Conservation (phyloP, 53 echinoderm and acorn worm species). For the Stichopus horrens region DNA sequence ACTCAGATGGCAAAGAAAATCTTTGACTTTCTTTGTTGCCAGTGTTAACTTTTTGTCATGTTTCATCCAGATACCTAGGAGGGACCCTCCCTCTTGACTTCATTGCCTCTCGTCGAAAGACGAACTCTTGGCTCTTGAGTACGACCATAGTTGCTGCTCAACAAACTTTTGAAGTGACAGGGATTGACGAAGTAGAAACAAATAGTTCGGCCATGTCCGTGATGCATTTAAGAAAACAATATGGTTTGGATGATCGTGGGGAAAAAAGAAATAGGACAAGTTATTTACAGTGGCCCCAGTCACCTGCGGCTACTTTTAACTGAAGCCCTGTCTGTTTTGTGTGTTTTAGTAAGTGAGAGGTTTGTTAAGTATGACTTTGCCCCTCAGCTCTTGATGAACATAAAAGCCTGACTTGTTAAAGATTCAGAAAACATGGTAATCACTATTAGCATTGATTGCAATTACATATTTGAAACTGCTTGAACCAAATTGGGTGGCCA, state of each 20-base stretch:
- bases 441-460: background rate
- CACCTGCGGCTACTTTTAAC: constrained; percentile 29
- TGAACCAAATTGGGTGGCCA: background rate
- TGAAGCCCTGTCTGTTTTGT: constrained; percentile 11
- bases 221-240: background rate
- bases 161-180: constrained; percentile 14
- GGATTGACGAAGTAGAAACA: background rate
- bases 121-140: background rate
- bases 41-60: background rate
- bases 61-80: background rate
- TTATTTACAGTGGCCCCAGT: constrained; percentile 33
- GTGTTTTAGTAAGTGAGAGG: constrained; percentile 37
- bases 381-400: constrained; percentile 10
- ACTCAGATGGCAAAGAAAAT: background rate
- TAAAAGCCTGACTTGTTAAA: constrained; percentile 2
- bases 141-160: constrained; percentile 6
- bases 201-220: background rate
- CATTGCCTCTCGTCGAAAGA: constrained; percentile 1
- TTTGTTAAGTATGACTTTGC: constrained; percentile 25
- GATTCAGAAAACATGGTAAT: background rate
- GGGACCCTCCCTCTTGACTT: constrained; percentile 16
- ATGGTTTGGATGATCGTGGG: background rate
- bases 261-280: constrained; percentile 14
- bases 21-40: background rate
- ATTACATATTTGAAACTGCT: background rate